A percentile compares a stretch with the other conserved stretches of the same genome.
Conservation (phyloP, 2,888 invertebrate genomes). For the Slavum lentiscoides region DNA sequence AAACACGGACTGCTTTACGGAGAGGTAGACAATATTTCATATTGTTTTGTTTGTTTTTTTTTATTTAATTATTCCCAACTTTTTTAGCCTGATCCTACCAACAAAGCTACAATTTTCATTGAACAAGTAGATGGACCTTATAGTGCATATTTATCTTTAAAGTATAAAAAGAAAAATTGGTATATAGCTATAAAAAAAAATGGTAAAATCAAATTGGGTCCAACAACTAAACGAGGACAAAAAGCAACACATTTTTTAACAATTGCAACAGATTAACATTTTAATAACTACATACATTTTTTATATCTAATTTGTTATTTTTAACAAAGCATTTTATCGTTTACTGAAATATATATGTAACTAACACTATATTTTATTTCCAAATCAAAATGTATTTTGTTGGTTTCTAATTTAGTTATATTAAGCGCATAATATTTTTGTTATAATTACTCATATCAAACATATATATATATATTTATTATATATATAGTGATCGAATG, state of each 20-base stretch:
- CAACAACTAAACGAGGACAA: constrained; percentile 65
- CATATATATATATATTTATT: not conserved
- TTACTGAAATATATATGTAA: not conserved
- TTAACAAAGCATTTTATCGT: not conserved
- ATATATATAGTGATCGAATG: too few species aligned
- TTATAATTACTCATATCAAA: not conserved
- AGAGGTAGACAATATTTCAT: constrained; percentile 61
- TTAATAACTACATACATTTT: not conserved
- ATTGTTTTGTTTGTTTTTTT: constrained; percentile 6
- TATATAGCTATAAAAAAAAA: constrained; percentile 67
- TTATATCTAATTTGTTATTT: not conserved
- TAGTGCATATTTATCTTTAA: constrained; percentile 65
- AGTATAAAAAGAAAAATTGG: constrained; percentile 66
- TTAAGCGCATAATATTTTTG: not conserved
- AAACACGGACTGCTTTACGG: constrained; percentile 66
- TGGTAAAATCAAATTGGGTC: constrained; percentile 66
- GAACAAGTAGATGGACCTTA: constrained; percentile 64
- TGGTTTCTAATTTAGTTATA: not conserved
- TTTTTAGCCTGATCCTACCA: constrained; percentile 60
- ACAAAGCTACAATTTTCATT: constrained; percentile 64
- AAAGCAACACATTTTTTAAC: constrained; percentile 67
- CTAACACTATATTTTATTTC: not conserved
- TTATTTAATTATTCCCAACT: not conserved
- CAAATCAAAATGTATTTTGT: not conserved
- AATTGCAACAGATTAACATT: constrained; percentile 40